Evolutionary conservation across 2,113 vertebrate genomes (phyloP).

Genomic region (Hyperoodon ampullatus): DNA sequence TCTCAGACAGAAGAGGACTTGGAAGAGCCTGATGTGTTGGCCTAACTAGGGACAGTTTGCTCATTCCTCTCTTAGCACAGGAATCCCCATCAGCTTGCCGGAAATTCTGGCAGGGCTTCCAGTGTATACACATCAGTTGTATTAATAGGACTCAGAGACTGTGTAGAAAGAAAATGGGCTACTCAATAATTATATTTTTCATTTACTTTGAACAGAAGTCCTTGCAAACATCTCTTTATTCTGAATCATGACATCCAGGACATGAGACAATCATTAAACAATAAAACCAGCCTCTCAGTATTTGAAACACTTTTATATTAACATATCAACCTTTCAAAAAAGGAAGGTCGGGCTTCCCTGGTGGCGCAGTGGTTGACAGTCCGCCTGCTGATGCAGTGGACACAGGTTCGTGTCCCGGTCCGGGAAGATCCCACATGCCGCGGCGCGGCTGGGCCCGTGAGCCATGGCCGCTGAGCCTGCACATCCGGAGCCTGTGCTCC

Average conservation of each 20-base stretch:
- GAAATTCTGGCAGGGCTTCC: background rate
- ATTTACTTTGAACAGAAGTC: constrained; percentile 9
- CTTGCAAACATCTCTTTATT: background rate
- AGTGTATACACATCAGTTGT: background rate
- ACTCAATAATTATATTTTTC: constrained; percentile 14
- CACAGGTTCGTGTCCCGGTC: no score
- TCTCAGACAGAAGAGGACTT: background rate
- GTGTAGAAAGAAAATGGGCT: background rate
- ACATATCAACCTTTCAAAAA: background rate
- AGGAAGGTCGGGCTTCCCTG: background rate
- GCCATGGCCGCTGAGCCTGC: no score
- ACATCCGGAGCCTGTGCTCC: no score
- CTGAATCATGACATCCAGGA: background rate
- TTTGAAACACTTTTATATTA: constrained; percentile 31
- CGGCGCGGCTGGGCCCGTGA: no score
- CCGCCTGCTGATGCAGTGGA: no score
- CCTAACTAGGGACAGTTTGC: background rate
- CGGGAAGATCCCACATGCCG: no score
- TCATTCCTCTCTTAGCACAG: background rate
- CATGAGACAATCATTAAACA: background rate
- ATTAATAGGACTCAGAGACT: background rate
- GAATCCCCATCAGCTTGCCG: background rate
- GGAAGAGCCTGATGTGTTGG: background rate
- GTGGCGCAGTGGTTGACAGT: no score
- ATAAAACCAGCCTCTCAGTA: constrained; percentile 4